A percentile compares a stretch with the other conserved stretches of the same genome.
These are phyloP conservation scores for Galleria mellonella DNA, from an alignment of 1,140 invertebrate species.

Conservation along the genomic window DNA sequence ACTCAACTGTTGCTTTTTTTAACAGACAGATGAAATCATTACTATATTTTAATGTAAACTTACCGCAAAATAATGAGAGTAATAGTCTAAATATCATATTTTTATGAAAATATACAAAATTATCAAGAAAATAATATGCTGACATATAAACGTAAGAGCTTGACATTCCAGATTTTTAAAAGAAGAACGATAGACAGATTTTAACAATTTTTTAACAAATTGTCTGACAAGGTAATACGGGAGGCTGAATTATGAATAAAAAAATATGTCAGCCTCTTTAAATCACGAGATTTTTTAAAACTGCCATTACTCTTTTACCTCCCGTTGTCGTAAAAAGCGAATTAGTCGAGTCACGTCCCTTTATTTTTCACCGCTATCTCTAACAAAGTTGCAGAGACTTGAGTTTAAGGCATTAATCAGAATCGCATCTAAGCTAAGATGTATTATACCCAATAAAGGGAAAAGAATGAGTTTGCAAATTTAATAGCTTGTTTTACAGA, in stretches of 20 bases:
- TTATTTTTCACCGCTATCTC: conserved; percentile 66
- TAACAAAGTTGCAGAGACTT: conserved; percentile 61
- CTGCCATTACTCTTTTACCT: conserved; percentile 31
- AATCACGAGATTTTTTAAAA: conserved; percentile 19
- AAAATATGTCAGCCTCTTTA: conserved; percentile 8
- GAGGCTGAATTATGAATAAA: background rate
- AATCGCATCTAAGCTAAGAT: conserved; percentile 58
- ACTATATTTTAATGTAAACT: conserved; percentile 9
- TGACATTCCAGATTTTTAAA: conserved; percentile 42
- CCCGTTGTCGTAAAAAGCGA: conserved; percentile 46
- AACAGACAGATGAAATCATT: too few species aligned
- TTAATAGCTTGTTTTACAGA: conserved; percentile 67
- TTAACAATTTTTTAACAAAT: conserved; percentile 12
- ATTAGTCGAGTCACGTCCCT: conserved; percentile 64
- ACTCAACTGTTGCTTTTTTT: too few species aligned
- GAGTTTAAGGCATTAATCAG: conserved; percentile 68
- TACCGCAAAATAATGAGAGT: conserved; percentile 29
- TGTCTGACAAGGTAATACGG: conserved; percentile 8
- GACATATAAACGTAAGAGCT: conserved; percentile 16
- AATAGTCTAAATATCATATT: conserved; percentile 36
- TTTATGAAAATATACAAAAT: background rate
- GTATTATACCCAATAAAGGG: conserved; percentile 70
- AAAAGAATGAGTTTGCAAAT: conserved; percentile 71
- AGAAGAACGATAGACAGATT: conserved; percentile 42
- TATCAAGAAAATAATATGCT: conserved; percentile 1